Percentiles rank a stretch among this genome's conserved stretches.
Conservation (phyloP, 2,113 vertebrate species). For the Calyptommatus sinebrachiatus region DNA sequence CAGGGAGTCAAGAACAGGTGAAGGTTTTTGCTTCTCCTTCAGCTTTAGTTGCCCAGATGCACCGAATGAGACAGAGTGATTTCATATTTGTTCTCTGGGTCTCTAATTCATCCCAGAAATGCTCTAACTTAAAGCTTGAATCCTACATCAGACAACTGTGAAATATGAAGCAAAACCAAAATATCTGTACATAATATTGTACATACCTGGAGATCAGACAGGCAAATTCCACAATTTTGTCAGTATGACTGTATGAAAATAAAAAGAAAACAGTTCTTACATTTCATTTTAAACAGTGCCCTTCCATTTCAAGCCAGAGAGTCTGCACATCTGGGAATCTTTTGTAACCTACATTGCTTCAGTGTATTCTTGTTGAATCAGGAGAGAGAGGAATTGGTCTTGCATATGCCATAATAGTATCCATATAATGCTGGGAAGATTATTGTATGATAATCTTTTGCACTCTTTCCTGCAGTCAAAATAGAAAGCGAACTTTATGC, state of each 20-base stretch:
- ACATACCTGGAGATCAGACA: not conserved
- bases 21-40: too few species aligned
- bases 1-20: too few species aligned
- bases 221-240: not conserved
- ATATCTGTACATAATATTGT: too few species aligned
- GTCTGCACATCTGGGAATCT: not conserved
- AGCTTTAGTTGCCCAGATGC: too few species aligned
- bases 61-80: too few species aligned
- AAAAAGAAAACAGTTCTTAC: not conserved
- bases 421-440: not conserved
- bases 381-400: too few species aligned
- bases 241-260: not conserved
- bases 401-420: not conserved
- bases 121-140: too few species aligned
- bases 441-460: not conserved
- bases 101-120: too few species aligned
- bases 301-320: not conserved
- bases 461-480: not conserved
- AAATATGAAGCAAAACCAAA: too few species aligned
- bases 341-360: too few species aligned
- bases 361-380: not conserved
- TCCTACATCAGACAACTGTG: too few species aligned
- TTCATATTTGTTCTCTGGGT: too few species aligned
- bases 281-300: not conserved
- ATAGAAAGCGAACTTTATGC: not conserved